Conservation (phyloP, 2,113 vertebrate genomes). For the Myiozetetes cayanensis region DNA sequence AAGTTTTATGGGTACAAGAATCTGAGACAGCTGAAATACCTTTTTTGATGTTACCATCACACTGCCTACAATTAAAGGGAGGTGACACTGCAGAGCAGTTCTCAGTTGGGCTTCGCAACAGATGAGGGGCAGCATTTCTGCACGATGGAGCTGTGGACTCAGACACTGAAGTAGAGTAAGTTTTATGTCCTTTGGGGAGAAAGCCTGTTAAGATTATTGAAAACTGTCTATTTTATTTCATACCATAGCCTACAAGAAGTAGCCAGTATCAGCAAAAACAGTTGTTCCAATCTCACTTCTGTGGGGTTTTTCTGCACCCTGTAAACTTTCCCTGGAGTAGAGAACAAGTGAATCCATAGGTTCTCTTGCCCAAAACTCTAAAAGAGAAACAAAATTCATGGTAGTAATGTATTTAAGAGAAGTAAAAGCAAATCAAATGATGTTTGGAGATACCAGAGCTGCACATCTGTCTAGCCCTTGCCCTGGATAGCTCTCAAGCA, state of each 20-base stretch:
- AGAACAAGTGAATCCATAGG: not conserved
- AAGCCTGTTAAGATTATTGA: not conserved
- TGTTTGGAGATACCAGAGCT: not conserved
- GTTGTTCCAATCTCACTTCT: fast-evolving
- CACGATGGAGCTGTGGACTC: fast-evolving
- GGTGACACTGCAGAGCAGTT: not conserved
- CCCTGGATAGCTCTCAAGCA: not conserved
- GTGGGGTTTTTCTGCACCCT: not conserved
- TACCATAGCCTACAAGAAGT: not conserved
- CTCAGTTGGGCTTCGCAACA: not conserved
- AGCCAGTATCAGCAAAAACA: not conserved
- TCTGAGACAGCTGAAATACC: not conserved
- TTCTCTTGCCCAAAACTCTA: not conserved
- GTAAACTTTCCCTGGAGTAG: not conserved
- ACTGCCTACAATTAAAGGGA: not conserved
- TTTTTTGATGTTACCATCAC: not conserved
- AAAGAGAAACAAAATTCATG: not conserved
- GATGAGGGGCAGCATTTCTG: fast-evolving
- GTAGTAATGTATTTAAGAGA: not conserved
- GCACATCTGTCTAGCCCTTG: not conserved
- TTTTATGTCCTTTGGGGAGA: not conserved
- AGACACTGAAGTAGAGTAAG: not conserved
- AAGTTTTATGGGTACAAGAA: not conserved
- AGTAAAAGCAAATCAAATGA: not conserved
- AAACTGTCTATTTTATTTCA: not conserved